Conservation (phyloP, 1,140 invertebrate genomes). For the Cataglyphis hispanica region DNA sequence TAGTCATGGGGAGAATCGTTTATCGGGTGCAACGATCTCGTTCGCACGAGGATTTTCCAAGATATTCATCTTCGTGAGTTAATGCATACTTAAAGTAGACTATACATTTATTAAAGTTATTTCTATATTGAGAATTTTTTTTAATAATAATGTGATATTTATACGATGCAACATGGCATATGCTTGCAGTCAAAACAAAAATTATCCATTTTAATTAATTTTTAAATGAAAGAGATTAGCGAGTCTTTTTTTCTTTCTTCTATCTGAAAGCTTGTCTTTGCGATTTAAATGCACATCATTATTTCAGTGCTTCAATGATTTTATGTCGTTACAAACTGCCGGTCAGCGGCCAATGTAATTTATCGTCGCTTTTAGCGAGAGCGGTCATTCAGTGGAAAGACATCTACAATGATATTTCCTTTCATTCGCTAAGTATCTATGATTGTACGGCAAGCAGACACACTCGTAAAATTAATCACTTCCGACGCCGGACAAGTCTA, state of each 20-base stretch:
- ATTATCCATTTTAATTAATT: background rate
- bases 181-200: background rate
- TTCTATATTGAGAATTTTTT: background rate
- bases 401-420: constrained; percentile 21
- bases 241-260: background rate
- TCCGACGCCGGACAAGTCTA: constrained; percentile 1
- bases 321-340: background rate
- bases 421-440: constrained; percentile 42
- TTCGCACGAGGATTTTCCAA: constrained; percentile 75
- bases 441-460: constrained; percentile 61
- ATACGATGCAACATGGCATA: background rate
- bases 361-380: constrained; percentile 53
- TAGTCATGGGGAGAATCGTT: constrained; percentile 9
- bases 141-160: background rate
- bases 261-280: background rate
- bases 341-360: constrained; percentile 2
- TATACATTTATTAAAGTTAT: constrained; percentile 13
- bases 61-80: constrained; percentile 69
- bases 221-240: background rate
- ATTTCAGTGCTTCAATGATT: constrained; percentile 12
- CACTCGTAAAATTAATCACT: constrained; percentile 62
- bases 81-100: background rate
- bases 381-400: constrained; percentile 27
- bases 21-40: constrained; percentile 71
- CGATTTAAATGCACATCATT: background rate